A percentile compares a stretch with the other conserved stretches of the same genome.
Conservation (phyloP, 2,797 vertebrate species). For the Pseudochromis fuscus region DNA sequence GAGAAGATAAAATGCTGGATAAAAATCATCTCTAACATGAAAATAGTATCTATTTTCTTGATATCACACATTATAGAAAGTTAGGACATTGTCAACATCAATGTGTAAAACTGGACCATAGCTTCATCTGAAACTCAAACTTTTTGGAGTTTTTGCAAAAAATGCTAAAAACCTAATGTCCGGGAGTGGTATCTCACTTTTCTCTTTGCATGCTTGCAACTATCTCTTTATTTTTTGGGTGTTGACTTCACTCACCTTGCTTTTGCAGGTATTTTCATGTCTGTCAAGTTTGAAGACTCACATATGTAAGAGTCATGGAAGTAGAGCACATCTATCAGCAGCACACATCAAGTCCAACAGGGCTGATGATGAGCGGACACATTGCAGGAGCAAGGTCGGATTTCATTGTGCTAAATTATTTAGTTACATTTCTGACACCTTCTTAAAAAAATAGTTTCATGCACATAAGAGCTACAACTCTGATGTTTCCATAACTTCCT, state of each 20-base stretch:
- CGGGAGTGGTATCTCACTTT: not conserved
- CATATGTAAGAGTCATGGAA: constrained; percentile 66
- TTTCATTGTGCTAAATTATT: not conserved
- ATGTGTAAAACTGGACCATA: not conserved
- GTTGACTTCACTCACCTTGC: constrained; percentile 8
- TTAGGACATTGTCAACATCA: not conserved
- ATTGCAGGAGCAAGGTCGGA: constrained; percentile 74
- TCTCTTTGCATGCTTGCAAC: too few species aligned
- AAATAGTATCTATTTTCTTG: too few species aligned
- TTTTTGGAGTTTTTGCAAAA: not conserved
- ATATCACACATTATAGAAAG: not conserved
- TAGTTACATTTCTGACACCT: not conserved
- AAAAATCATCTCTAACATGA: too few species aligned
- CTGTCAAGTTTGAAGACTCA: constrained; percentile 75
- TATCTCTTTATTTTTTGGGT: too few species aligned
- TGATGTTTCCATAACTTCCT: not conserved
- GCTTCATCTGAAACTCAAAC: not conserved
- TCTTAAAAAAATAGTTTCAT: not conserved
- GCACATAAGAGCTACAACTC: not conserved
- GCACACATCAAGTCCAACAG: constrained; percentile 46
- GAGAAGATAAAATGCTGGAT: too few species aligned
- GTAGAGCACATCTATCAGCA: constrained; percentile 38
- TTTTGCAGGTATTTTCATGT: constrained; percentile 73
- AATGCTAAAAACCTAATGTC: too few species aligned
- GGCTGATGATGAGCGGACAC: constrained; percentile 6